These are phyloP conservation scores for Himalopsyche anomala DNA, from an alignment of 2,888 invertebrate species.

Conservation along the genomic window DNA sequence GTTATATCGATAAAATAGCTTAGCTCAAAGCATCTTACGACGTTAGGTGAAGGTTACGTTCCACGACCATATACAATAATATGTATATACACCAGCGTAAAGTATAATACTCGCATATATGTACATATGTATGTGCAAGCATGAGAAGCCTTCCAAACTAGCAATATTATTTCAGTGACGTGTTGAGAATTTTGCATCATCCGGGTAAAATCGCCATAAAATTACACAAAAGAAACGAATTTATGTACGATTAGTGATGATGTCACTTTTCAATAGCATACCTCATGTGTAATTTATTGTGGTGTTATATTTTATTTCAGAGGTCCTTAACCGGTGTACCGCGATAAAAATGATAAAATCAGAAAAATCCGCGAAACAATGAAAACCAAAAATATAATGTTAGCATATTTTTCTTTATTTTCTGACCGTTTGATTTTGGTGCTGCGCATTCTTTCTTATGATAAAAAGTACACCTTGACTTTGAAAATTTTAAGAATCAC, in stretches of 20 bases:
- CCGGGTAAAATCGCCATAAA: not conserved
- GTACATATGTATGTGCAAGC: conserved; percentile 3
- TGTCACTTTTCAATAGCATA: not conserved
- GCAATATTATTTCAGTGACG: conserved; percentile 24
- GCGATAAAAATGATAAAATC: no score
- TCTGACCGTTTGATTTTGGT: no score
- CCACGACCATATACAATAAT: conserved; percentile 24
- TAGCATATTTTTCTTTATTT: no score
- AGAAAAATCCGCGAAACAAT: no score
- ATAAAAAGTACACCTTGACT: no score
- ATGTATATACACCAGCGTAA: not conserved
- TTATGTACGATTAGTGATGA: not conserved
- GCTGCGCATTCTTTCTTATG: no score
- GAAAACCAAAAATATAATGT: no score
- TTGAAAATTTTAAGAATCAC: no score
- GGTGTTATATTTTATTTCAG: no score
- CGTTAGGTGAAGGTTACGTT: conserved; percentile 38
- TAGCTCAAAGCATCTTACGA: conserved; percentile 16
- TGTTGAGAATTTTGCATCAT: not conserved
- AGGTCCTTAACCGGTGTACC: no score
- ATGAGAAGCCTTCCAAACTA: conserved; percentile 9
- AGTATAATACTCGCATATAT: not conserved
- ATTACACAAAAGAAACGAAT: not conserved
- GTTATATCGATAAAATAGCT: conserved; percentile 19
- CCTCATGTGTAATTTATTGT: no score